A percentile compares a stretch with the other conserved stretches of the same genome.
Evolutionary conservation across 2,888 invertebrate species (phyloP).

Genomic region (Polymixis flavicincta): DNA sequence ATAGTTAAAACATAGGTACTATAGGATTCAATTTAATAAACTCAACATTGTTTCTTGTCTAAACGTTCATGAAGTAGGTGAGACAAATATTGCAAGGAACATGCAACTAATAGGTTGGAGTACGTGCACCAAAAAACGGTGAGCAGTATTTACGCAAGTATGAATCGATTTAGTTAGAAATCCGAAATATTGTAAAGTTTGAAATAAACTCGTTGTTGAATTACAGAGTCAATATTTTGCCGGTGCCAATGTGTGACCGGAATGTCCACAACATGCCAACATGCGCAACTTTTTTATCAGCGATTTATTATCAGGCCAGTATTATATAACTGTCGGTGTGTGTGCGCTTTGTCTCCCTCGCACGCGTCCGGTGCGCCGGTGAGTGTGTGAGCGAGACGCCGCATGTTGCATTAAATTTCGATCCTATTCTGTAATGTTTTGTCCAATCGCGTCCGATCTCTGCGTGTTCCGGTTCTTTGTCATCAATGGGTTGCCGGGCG

Average conservation of each 20-base stretch:
- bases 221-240: slow-evolving; percentile 46
- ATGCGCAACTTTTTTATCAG: slow-evolving; percentile 88
- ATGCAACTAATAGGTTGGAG: background rate
- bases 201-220: slow-evolving; percentile 13
- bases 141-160: background rate
- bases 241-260: slow-evolving; percentile 51
- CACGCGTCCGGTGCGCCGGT: slow-evolving; percentile 63
- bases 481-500: slow-evolving; percentile 93
- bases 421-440: slow-evolving; percentile 88
- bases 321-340: slow-evolving; percentile 86
- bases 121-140: background rate
- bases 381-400: slow-evolving; percentile 77
- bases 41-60: no score
- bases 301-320: slow-evolving; percentile 87
- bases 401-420: slow-evolving; percentile 87
- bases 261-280: slow-evolving; percentile 76
- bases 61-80: background rate
- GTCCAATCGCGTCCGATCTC: slow-evolving; percentile 92
- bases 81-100: background rate
- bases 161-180: background rate
- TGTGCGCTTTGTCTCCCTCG: slow-evolving; percentile 75
- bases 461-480: slow-evolving; percentile 92
- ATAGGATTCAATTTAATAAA: no score
- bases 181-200: background rate
- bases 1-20: background rate